Base-by-base conservation (phyloP, 1,140 invertebrate species). In the Nixonia krombeini region DNA sequence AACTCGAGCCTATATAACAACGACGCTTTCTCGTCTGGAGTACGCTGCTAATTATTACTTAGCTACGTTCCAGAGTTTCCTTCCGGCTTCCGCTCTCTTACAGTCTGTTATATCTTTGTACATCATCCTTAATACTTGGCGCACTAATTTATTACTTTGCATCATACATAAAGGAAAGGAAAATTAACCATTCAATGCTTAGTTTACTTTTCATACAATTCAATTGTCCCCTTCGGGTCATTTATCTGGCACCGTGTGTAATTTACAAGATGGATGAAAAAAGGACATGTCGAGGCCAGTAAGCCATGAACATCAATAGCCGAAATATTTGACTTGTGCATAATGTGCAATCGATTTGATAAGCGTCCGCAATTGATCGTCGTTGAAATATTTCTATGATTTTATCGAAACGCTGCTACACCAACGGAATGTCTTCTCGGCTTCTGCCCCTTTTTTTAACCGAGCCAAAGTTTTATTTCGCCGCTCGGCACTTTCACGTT, bases 41-140 rank as follows among this genome's bases (percentile, higher is more conserved):
- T 31, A 45, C 68, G 53, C 44, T 62, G 65, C 70, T 80, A 78
- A 80, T 80, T 78, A 78, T 76, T 75, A 78, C 69, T 76, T 75
- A 56, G 64, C 64, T 42, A 51, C 59, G 55, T 70, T 68, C 64
- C 47, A 56, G 55, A 49, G 67, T 78, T 78, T 80, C 73, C 76
- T 80, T 80, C 76, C 76, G 71, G 70, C 74, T 78, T 75, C 67
- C 70, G 65, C 51, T 68, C 63, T 70, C 49, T 62, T 52, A 37
- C 35, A 31, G 28, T 16, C 13, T 33, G 44, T 62, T 57, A 16
- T 10, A 53, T 58, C 63, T 63, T 52, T 56, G 31, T 45, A 53
- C 52, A 55, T 64, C 56, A 53, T 64, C 61, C 52, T 57, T 61
- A 52, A 52, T 29, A 57, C 55, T 61, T 42, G 3, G 12, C n/a